Evolutionary conservation across 2,797 vertebrate species (phyloP).

Genomic region (Oophaga sylvatica): DNA sequence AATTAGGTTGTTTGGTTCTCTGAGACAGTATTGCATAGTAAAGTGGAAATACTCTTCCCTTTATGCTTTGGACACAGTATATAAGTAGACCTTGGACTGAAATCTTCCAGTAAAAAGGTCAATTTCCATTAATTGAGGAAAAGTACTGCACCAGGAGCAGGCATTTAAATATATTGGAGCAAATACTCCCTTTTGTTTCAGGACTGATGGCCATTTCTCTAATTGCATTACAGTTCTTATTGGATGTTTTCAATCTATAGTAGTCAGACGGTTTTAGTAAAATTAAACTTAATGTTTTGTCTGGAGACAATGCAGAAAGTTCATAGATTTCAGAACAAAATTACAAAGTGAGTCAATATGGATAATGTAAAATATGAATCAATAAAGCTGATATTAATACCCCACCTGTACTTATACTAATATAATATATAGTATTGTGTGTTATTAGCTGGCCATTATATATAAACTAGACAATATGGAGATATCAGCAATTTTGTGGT

Average conservation of each 20-base stretch:
- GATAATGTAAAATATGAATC: not conserved
- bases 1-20: not conserved
- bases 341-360: not conserved
- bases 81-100: not conserved
- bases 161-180: not conserved
- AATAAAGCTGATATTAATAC: too few species aligned
- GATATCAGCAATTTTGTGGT: too few species aligned
- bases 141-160: not conserved
- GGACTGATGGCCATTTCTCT: not conserved
- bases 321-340: not conserved
- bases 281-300: not conserved
- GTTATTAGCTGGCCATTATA: not conserved
- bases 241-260: not conserved
- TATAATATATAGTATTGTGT: not conserved
- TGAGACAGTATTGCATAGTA: not conserved
- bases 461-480: too few species aligned
- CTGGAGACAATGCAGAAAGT: not conserved
- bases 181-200: not conserved
- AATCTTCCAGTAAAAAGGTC: conserved; percentile 18
- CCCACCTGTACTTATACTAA: not conserved
- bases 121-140: conserved; percentile 1
- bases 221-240: not conserved
- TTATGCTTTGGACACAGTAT: not conserved
- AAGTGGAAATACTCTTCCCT: not conserved
- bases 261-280: not conserved